Conservation (phyloP, 2,888 invertebrate species). For the Campoplex capitator region DNA sequence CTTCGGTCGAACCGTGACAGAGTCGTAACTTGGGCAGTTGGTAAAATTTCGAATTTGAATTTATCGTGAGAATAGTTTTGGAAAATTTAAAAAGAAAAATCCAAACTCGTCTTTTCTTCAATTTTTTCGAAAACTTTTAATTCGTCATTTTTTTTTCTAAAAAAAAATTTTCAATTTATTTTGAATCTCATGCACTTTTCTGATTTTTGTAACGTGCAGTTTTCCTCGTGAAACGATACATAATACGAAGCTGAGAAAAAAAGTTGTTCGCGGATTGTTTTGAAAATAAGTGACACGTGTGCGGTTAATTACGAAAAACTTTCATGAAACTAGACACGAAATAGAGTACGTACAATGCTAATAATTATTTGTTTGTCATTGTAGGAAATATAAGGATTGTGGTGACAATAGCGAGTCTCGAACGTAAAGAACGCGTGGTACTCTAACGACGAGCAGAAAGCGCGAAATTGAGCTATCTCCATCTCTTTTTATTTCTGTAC, state of each 20-base stretch:
- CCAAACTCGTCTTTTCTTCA: too few species aligned
- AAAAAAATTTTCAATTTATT: not conserved
- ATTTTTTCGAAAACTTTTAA: too few species aligned
- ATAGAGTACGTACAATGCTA: not conserved
- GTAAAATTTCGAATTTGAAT: too few species aligned
- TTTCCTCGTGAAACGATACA: not conserved
- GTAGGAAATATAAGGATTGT: slow-evolving; percentile 22
- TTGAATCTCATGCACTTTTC: not conserved
- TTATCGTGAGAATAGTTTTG: too few species aligned
- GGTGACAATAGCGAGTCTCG: slow-evolving; percentile 33
- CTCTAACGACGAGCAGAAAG: slow-evolving; percentile 77
- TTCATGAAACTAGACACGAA: not conserved
- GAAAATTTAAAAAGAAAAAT: too few species aligned
- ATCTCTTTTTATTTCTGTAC: slow-evolving; percentile 71
- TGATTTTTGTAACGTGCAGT: not conserved
- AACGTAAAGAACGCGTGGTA: slow-evolving; percentile 42
- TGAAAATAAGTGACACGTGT: not conserved
- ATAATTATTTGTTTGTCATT: slow-evolving; percentile 1
- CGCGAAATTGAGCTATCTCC: slow-evolving; percentile 78
- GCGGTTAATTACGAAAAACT: not conserved
- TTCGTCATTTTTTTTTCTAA: not conserved
- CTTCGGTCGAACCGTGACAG: not conserved
- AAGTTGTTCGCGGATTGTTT: not conserved
- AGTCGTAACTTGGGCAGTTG: too few species aligned
- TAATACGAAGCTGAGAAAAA: not conserved